phyloP scores from a whole-genome alignment of 2,797 vertebrate genomes.

The Lagocephalus sceleratus region DNA sequence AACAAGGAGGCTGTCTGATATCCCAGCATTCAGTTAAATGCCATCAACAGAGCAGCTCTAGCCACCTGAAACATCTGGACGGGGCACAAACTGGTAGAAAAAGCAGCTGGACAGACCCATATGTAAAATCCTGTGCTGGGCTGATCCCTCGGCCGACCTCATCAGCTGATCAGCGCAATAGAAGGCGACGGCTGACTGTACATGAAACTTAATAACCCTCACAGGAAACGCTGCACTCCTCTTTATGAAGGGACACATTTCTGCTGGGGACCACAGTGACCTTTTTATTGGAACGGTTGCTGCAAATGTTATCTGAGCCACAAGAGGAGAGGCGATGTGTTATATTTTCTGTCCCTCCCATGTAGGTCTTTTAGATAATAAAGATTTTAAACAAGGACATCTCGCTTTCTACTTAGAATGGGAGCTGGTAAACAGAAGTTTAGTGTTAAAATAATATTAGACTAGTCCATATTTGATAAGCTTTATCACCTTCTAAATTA shows the following conservation, averaged over 20 bases:
- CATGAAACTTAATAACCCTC: conserved; percentile 49
- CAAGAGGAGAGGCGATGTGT: neutral
- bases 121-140: neutral
- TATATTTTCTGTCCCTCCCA: neutral
- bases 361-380: neutral
- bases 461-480: too few relatives aligned
- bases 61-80: conserved; percentile 4
- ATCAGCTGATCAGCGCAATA: conserved; percentile 13
- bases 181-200: conserved; percentile 25
- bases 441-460: neutral
- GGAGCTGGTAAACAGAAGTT: neutral
- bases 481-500: too few relatives aligned
- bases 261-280: conserved; percentile 44
- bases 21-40: conserved; percentile 33
- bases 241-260: conserved; percentile 5
- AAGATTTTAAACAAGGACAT: conserved; percentile 18
- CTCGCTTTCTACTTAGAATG: conserved; percentile 10
- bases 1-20: too few relatives aligned
- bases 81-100: conserved; percentile 12
- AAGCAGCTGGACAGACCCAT: neutral
- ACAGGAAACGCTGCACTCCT: conserved; percentile 29
- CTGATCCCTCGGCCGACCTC: conserved; percentile 1
- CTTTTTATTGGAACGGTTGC: conserved; percentile 48
- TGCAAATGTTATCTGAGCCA: conserved; percentile 9
- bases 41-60: conserved; percentile 23